A percentile compares a stretch with the other conserved stretches of the same genome.
Evolutionary conservation across 2,797 vertebrate species (phyloP).

Genomic region (Pantherophis vulpinus): DNA sequence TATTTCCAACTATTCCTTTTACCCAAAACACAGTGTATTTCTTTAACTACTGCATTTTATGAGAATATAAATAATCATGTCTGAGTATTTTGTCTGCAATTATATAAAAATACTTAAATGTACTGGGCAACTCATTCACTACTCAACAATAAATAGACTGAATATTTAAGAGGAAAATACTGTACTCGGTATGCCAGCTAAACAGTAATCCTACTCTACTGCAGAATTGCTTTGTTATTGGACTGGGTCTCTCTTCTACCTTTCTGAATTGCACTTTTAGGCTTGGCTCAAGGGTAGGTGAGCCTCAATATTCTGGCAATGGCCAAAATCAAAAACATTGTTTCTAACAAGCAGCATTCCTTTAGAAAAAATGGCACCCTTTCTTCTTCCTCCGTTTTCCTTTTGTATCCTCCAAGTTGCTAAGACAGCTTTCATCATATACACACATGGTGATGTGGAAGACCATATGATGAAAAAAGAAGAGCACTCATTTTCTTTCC

Average conservation of each 20-base stretch:
- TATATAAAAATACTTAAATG: background rate
- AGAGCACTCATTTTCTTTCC: background rate
- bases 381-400: background rate
- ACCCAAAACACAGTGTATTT: slow-evolving; percentile 31
- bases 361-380: background rate
- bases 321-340: background rate
- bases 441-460: background rate
- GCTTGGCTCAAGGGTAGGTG: background rate
- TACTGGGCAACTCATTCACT: background rate
- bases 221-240: background rate
- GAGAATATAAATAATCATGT: background rate
- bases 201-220: background rate
- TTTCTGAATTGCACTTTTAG: background rate
- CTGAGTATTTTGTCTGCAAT: background rate
- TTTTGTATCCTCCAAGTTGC: background rate
- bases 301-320: background rate
- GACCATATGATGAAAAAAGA: background rate
- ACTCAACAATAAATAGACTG: background rate
- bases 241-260: background rate
- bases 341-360: background rate
- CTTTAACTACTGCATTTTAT: background rate
- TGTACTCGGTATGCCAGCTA: background rate
- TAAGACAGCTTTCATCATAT: background rate
- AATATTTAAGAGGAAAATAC: background rate
- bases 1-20: background rate